These are phyloP conservation scores for Daboia siamensis DNA, from an alignment of 2,113 vertebrate species.

Conservation along the genomic window DNA sequence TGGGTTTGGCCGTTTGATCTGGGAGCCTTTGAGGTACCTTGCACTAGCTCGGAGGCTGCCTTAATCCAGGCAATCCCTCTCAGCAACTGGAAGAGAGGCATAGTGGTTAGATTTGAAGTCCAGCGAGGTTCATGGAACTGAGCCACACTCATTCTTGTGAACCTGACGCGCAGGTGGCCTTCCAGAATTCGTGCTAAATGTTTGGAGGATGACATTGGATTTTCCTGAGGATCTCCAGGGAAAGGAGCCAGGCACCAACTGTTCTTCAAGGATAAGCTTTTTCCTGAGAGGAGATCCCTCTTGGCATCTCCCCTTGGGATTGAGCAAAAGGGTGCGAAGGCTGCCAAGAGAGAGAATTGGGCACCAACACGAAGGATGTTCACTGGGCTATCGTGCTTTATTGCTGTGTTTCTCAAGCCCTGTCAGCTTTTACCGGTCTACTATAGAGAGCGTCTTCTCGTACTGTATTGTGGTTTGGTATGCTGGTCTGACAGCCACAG, in stretches of 20 bases:
- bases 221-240: neutral
- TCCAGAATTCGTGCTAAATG: neutral
- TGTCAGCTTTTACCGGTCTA: too few relatives aligned
- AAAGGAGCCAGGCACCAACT: neutral
- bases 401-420: neutral
- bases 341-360: neutral
- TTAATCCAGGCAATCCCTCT: neutral
- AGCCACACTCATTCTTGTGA: neutral
- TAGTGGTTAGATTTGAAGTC: neutral
- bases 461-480: too few relatives aligned
- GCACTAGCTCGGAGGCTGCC: too few relatives aligned
- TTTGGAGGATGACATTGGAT: neutral
- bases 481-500: too few relatives aligned
- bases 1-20: neutral
- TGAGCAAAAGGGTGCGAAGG: too few relatives aligned
- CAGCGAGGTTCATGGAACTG: neutral
- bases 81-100: neutral
- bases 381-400: neutral
- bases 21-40: neutral
- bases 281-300: neutral
- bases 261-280: neutral
- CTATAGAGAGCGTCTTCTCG: too few relatives aligned
- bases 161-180: too few relatives aligned
- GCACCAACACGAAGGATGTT: neutral
- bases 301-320: too few relatives aligned